Conservation (phyloP, 37 sponge, comb jelly and placozoan species). For the Crambe crambe region DNA sequence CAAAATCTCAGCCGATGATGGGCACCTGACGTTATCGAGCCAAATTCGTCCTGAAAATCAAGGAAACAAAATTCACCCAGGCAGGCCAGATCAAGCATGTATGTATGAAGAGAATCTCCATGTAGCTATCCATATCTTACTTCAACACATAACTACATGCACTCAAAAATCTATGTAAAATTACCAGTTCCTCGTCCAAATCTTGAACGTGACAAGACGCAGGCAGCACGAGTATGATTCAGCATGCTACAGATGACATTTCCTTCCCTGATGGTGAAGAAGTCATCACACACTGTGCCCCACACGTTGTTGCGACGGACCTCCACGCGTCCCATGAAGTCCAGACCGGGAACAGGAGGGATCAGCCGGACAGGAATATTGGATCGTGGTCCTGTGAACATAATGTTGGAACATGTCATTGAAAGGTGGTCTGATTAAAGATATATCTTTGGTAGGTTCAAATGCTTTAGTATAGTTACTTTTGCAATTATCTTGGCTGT, state of each 20-base stretch:
- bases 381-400: no score
- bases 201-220: neutral
- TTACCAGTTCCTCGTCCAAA: slow-evolving; percentile 23
- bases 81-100: no score
- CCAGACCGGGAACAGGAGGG: neutral
- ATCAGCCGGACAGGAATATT: slow-evolving; percentile 3
- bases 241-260: slow-evolving; percentile 13
- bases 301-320: slow-evolving; percentile 20
- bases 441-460: no score
- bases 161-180: neutral
- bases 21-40: slow-evolving; percentile 30
- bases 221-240: neutral
- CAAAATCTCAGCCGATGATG: neutral
- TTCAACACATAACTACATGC: neutral
- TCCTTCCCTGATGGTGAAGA: slow-evolving; percentile 2
- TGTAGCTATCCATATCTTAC: no score
- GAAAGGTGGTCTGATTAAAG: no score
- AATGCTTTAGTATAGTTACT: no score
- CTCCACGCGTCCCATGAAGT: slow-evolving; percentile 31
- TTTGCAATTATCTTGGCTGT: no score
- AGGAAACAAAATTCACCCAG: no score
- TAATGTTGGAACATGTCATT: no score
- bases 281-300: slow-evolving; percentile 46
- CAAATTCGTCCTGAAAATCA: slow-evolving; percentile 27
- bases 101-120: no score